Base-by-base conservation (phyloP, 2,888 invertebrate genomes). In the Eudemis profundana region DNA sequence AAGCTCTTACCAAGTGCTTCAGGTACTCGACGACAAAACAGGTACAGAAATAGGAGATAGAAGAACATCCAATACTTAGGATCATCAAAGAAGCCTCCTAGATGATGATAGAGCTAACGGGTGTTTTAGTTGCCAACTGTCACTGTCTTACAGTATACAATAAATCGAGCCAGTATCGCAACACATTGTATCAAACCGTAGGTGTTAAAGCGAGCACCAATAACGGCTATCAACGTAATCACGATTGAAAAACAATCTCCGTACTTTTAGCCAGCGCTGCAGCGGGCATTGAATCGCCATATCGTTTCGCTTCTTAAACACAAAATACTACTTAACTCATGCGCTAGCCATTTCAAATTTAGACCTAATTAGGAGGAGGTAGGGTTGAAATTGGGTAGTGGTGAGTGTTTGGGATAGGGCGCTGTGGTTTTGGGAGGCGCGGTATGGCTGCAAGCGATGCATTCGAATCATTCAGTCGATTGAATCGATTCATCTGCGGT, bases 401-500 rank as follows among this genome's bases (percentile, higher is more conserved):
- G 12, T 7, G 4, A 4, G 5, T 19, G 29, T 12, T 29, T 27
- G 7, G 12, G 42, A 40, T 56, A 44, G 17, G 12, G n/a, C 56
- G 15, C 8, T 44, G 29, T 44, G 56, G 56, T 56, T 19, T 42
- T 19, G 56, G 29, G 17, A 42, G 40, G 19, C 12, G 46, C 46
- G 27, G 15, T 46, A 60, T 42, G 40, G 66, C 69, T 69, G 63
- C 63, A 66, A 76, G 76, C 74, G 76, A 77, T 79, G 78, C 78
- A 83, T 79, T 76, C 80, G 78, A 83, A 84, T 85, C 78, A 85
- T 82, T 79, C 81, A 77, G 75, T 72, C 82, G 83, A 85, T 86
- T 81, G 81, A 79, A 82, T 82, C 82, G 83, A 85, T 86, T 85
- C 85, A 86, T 85, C 81, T 78, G 78, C 72, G 77, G 67, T 44